phyloP scores from a whole-genome alignment of 2,113 vertebrate species.

The Oenanthe melanoleuca region DNA sequence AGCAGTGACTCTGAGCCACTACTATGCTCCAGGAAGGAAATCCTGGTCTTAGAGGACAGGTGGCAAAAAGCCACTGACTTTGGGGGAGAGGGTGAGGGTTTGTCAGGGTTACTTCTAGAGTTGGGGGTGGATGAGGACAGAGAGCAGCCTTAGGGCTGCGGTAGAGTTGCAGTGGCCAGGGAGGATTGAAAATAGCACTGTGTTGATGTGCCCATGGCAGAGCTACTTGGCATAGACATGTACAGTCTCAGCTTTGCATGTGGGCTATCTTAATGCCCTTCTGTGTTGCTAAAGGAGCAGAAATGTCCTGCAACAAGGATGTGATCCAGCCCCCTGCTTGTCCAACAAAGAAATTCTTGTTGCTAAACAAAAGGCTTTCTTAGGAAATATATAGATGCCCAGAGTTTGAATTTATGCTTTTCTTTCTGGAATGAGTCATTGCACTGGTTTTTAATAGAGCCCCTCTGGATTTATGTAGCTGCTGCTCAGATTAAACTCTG shows the following conservation, averaged over 20 bases:
- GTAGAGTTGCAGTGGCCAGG: not conserved
- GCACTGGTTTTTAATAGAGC: conserved; percentile 26
- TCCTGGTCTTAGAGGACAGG: not conserved
- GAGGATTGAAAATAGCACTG: not conserved
- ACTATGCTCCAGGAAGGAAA: not conserved
- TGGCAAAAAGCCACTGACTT: not conserved
- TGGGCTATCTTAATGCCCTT: not conserved
- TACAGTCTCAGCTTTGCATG: not conserved
- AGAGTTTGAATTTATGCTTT: conserved; percentile 5
- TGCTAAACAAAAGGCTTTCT: conserved; percentile 17
- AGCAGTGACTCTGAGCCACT: not conserved
- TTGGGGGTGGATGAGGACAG: not conserved
- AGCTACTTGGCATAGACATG: not conserved
- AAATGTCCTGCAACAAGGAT: not conserved
- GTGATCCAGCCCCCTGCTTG: not conserved
- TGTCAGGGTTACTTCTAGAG: not conserved
- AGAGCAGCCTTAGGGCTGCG: not conserved
- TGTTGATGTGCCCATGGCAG: not conserved
- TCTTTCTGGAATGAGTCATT: not conserved
- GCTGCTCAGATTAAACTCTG: conserved; percentile 11
- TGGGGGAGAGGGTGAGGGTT: not conserved
- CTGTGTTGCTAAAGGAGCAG: not conserved
- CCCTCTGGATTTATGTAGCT: conserved; percentile 19
- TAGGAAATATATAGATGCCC: not conserved
- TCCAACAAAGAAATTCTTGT: conserved; percentile 42